Conservation (phyloP, 1,140 invertebrate species). For the Batillaria attramentaria region DNA sequence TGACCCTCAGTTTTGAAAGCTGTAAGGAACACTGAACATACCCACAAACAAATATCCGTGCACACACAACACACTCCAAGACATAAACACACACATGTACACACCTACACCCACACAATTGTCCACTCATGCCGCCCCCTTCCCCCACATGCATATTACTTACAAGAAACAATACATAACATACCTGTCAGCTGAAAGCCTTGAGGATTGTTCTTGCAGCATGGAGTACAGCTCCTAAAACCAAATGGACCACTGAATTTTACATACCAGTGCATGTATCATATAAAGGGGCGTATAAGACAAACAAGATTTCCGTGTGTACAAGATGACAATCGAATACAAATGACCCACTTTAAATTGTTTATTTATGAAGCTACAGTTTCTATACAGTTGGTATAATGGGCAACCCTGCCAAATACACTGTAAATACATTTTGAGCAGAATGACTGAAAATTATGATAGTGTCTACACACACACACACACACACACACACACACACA, state of each 20-base stretch:
- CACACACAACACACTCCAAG: neutral
- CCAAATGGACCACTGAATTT: neutral
- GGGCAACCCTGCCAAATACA: no score
- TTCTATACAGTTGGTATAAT: no score
- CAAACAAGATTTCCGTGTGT: neutral
- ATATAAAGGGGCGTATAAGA: neutral
- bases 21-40: neutral
- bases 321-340: neutral
- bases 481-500: no score
- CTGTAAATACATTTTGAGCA: neutral
- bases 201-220: constrained; percentile 46
- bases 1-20: no score
- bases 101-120: neutral
- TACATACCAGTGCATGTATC: neutral
- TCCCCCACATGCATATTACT: neutral
- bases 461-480: neutral
- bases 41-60: neutral
- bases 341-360: no score
- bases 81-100: neutral
- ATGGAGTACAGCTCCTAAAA: constrained; percentile 54
- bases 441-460: neutral
- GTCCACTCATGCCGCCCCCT: neutral
- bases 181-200: constrained; percentile 50
- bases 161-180: constrained; percentile 1
- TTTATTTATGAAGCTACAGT: no score